Evolutionary conservation across 2,113 vertebrate species (phyloP).

Genomic region (Sorex fumeus): DNA sequence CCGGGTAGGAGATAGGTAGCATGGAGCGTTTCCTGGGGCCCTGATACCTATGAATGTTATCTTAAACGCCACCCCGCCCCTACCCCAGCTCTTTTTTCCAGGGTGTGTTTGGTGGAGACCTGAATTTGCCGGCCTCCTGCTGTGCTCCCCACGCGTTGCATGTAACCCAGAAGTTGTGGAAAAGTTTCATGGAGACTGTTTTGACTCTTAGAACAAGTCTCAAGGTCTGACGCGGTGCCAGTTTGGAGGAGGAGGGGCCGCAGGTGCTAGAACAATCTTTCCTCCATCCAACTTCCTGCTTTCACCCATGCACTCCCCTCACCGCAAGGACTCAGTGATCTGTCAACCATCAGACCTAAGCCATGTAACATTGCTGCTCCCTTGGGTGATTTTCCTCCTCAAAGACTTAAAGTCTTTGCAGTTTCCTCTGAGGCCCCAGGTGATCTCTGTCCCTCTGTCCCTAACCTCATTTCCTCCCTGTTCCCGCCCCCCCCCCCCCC

Average conservation of each 20-base stretch:
- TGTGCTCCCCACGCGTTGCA: background rate
- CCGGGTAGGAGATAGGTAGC: background rate
- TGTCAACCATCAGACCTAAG: background rate
- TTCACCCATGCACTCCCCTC: rapidly evolving
- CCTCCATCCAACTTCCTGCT: background rate
- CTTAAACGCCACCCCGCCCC: background rate
- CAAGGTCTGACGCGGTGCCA: background rate
- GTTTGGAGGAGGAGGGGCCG: background rate
- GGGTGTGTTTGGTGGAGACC: background rate
- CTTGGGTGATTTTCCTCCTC: background rate
- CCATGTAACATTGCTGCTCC: background rate
- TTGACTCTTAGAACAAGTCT: background rate
- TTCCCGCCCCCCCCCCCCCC: too few relatives aligned
- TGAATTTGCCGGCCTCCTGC: background rate
- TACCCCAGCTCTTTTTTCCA: background rate
- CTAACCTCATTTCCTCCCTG: background rate
- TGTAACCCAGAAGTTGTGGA: too few relatives aligned
- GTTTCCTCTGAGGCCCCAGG: rapidly evolving
- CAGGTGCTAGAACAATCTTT: rapidly evolving
- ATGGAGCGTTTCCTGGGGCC: background rate
- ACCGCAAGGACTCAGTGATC: background rate
- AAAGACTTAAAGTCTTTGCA: background rate
- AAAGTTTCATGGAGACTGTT: background rate
- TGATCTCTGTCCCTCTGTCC: background rate
- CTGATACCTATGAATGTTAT: background rate